Conservation (phyloP, 1,140 invertebrate species). For the Bombus difficillimus region DNA sequence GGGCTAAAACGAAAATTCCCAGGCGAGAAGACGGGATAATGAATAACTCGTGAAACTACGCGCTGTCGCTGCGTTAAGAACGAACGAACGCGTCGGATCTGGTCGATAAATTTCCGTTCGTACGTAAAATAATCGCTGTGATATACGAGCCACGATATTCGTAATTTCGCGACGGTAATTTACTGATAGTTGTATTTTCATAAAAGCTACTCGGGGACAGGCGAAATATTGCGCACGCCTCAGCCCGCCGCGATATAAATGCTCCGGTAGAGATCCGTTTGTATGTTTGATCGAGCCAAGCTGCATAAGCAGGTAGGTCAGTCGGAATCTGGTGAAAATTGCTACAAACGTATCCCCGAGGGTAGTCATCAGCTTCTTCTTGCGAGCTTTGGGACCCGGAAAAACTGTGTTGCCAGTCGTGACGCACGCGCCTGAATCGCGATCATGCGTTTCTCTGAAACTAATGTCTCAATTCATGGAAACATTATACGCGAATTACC, state of each 20-base stretch:
- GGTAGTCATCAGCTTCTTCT: slow-evolving; percentile 51
- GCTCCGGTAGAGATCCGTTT: slow-evolving; percentile 28
- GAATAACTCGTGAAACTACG: not conserved
- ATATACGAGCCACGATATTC: slow-evolving; percentile 59
- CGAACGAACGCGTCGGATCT: slow-evolving; percentile 12
- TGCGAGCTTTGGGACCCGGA: not conserved
- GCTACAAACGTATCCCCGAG: slow-evolving; percentile 32
- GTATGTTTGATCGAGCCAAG: slow-evolving; percentile 41
- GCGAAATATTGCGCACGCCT: slow-evolving; percentile 57
- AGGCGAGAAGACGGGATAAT: not conserved
- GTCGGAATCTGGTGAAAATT: slow-evolving; percentile 61
- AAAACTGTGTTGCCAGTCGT: not conserved
- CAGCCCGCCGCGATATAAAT: slow-evolving; percentile 55
- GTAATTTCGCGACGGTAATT: slow-evolving; percentile 65
- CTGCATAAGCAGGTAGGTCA: slow-evolving; percentile 49
- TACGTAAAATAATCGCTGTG: slow-evolving; percentile 52
- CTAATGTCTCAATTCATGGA: slow-evolving; percentile 63
- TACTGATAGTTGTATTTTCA: slow-evolving; percentile 51
- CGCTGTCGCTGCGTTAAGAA: slow-evolving; percentile 9
- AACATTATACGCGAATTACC: slow-evolving; percentile 46
- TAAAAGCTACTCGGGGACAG: slow-evolving; percentile 46
- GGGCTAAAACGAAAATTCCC: not conserved
- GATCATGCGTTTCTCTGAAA: slow-evolving; percentile 17
- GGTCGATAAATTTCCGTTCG: slow-evolving; percentile 53
- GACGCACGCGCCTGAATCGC: not conserved